phyloP scores from a whole-genome alignment of 2,888 invertebrate genomes.

The Mystacides longicornis region DNA sequence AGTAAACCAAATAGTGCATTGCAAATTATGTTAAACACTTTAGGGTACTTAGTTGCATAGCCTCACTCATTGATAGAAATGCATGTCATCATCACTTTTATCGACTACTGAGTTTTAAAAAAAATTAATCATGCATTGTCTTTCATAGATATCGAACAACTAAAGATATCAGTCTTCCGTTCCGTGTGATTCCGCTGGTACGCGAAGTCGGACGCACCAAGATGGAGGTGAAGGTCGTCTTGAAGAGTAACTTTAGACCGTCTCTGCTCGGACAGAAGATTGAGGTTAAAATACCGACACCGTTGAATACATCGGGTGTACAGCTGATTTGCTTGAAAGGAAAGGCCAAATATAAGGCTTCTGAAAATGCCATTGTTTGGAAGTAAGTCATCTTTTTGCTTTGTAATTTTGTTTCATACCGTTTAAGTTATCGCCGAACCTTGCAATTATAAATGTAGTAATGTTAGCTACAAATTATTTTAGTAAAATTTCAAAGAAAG shows the following conservation, averaged over 20 bases:
- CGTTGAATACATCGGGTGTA: conserved; percentile 96
- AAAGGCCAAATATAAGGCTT: conserved; percentile 99
- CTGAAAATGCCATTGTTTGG: conserved; percentile 97
- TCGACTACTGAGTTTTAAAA: too few species aligned
- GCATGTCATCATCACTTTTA: too few species aligned
- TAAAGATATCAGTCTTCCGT: conserved; percentile 98
- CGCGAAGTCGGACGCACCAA: conserved; percentile 97
- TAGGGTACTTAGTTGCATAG: too few species aligned
- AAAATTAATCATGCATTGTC: too few species aligned
- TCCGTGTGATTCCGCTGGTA: conserved; percentile 97
- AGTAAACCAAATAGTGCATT: too few species aligned
- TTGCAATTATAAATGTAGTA: too few species aligned
- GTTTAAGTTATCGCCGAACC: too few species aligned
- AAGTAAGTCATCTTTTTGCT: conserved; percentile 61
- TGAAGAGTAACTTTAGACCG: conserved; percentile 99
- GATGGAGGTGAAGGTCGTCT: conserved; percentile 99
- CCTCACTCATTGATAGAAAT: too few species aligned
- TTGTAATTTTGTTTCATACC: too few species aligned
- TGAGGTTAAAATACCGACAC: conserved; percentile 98
- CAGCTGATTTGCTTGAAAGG: conserved; percentile 98
- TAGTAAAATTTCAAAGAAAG: too few species aligned
- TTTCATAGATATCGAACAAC: conserved; percentile 86
- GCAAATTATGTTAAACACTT: too few species aligned
- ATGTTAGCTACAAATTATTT: too few species aligned
- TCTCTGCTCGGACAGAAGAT: conserved; percentile 97